Percentiles rank a stretch among this genome's conserved stretches.
These are phyloP conservation scores for Hypomecis punctinalis DNA, from an alignment of 2,888 invertebrate species.

Conservation along the genomic window DNA sequence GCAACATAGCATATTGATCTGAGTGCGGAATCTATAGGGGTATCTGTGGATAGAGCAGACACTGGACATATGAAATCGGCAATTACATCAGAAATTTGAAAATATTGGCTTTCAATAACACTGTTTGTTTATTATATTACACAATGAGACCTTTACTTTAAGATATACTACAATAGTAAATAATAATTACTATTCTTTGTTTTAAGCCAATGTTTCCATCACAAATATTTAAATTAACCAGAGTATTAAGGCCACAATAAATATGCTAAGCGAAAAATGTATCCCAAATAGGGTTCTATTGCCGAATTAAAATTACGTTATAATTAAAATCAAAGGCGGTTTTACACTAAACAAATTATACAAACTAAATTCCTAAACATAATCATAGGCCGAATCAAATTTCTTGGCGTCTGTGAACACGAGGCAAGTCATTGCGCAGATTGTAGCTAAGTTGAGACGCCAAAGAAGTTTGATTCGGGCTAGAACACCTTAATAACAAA, in stretches of 20 bases:
- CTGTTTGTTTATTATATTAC: slow-evolving; percentile 10
- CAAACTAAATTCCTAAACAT: slow-evolving; percentile 33
- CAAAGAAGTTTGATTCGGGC: too few relatives aligned
- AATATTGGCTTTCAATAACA: slow-evolving; percentile 26
- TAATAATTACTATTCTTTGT: too few relatives aligned
- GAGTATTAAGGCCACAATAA: slow-evolving; percentile 42
- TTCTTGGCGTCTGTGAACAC: too few relatives aligned
- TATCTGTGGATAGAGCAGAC: slow-evolving; percentile 35
- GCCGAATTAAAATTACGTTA: slow-evolving; percentile 32
- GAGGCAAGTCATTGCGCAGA: too few relatives aligned
- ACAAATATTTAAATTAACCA: slow-evolving; percentile 11
- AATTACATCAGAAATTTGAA: slow-evolving; percentile 50
- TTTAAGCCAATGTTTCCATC: slow-evolving; percentile 1
- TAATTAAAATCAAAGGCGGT: slow-evolving; percentile 42
- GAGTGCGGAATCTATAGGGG: too few relatives aligned
- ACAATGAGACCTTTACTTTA: too few relatives aligned
- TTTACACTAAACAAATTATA: slow-evolving; percentile 45
- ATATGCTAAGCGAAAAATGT: slow-evolving; percentile 23
- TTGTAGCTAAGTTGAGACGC: too few relatives aligned
- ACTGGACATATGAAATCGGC: slow-evolving; percentile 50
- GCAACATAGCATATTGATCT: too few relatives aligned
- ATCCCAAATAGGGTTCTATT: slow-evolving; percentile 30
- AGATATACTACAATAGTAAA: neutral
- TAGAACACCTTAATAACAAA: slow-evolving; percentile 54
- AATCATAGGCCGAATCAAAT: neutral